Base-by-base conservation (phyloP, 2,888 invertebrate species). In the Hypolimnas misippus region DNA sequence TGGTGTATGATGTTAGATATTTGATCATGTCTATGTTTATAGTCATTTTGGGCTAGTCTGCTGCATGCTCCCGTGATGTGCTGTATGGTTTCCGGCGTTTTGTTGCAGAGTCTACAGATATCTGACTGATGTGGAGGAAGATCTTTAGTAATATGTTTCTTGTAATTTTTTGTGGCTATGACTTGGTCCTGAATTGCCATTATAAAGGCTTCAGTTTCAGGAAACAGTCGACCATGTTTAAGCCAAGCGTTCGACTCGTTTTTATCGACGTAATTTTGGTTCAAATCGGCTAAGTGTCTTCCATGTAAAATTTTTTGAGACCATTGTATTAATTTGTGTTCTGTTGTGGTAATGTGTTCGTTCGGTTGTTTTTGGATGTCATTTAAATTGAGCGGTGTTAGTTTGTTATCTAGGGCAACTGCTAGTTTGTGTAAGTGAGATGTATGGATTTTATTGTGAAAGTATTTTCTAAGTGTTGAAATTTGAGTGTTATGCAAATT, bases 161-260 rank as follows among this genome's bases (percentile, higher is more conserved):
- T 38, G 12, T 67, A 65, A 50, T 69, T 69, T 60, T 46, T 54
- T 0, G 63, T 63, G 2, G 61, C 74, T 74, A 33, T 84, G 78
- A 70, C 71, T 74, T 35, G 75, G 70, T 62, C 72, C 82, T 64
- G 81, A 76, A 63, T 81, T 78, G 71, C 69, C 7, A 70, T 56
- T 16, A 72, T 65, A 52, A 70, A 69, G 0, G 68, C 68, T 62
- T 73, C 70, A 6, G 69, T 70, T 52, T 69, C 69, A 12, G 65
- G 65, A 35, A 70, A 72, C 6, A 70, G 35, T 7, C n/a, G 29
- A 8, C 68, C 69, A 31, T 44, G 21, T 19, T 54, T 56, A 4
- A 67, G 21, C 29, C 50, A 50, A 12, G 10, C 7, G 14, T 21
- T 50, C 25, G 50, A 50, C 12, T n/a, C 29, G 2, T 21, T 19